Base-by-base conservation (phyloP, 92 coral and sea anemone genomes). In the Palythoa grandiflora region DNA sequence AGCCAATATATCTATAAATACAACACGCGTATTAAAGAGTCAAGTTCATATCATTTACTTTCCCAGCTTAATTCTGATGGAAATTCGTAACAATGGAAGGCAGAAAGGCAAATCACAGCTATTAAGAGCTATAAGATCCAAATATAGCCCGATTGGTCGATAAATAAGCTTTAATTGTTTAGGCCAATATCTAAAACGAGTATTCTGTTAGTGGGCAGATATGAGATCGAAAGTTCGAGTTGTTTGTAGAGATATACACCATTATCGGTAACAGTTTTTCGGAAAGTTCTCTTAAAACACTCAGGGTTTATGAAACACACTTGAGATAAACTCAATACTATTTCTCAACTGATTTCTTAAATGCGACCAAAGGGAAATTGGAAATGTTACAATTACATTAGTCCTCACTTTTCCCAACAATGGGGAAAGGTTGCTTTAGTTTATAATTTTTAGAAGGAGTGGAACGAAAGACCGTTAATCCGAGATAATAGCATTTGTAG, bases 201-300 rank as follows among this genome's bases (percentile, higher is more conserved):
- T 10, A 51, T 50, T 36, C 80, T 9, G 7, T 14, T 16, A 1
- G 50, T 12, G 13, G 50, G 53, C 83, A 77, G 83, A 77, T 53
- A 21, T 63, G 83, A 39, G 11, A 52, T 77, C 68, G 83, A 77
- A 77, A 28, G 40, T 54, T 77, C 83, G 83, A 77, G 66, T 28
- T 36, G 66, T 12, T 77, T 77, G 83, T 77, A 38, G 63, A 54
- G 35, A 77, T 14, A 1, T 9, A 35, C 21, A 5, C 3, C 39
- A 7, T 44, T 76, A 77, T 54, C 39, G 15, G 19, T 77, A 77
- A 1, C 68, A 54, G 8, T 77, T 40, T 35, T 54, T 9, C 63
- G 9, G 19, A 35, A 36, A 52, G 5, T 28, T 10, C 15, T 4
- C 6, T 14, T 39, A 35, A 77, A 16, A 39, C 40, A 35, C 83